Evolutionary conservation across 1,140 invertebrate species (phyloP).

Genomic region (Pseudobourletiella spinata): DNA sequence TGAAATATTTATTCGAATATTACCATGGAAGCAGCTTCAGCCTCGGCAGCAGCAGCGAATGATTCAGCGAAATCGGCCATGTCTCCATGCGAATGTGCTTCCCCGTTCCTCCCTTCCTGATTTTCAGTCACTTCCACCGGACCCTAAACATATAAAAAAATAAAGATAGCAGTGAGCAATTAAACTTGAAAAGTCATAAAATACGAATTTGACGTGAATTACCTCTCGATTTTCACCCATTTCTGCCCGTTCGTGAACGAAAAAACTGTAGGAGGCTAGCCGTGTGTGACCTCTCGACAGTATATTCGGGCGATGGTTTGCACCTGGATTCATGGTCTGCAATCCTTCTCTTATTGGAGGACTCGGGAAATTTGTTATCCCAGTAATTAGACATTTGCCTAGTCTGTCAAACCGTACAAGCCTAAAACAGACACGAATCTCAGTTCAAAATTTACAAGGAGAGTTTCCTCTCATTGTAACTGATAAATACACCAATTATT

Average conservation of each 20-base stretch:
- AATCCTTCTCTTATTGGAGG: constrained; percentile 27
- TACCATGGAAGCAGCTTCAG: background rate
- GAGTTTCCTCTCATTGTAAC: too few species aligned
- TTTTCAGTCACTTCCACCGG: background rate
- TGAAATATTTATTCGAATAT: background rate
- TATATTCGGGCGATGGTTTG: constrained; percentile 30
- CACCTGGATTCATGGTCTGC: background rate
- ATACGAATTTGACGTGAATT: too few species aligned
- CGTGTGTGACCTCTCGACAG: background rate
- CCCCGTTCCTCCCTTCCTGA: background rate
- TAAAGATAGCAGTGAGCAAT: too few species aligned
- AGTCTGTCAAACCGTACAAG: constrained; percentile 76
- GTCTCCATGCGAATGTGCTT: background rate
- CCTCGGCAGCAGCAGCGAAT: constrained; percentile 17
- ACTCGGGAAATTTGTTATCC: constrained; percentile 58
- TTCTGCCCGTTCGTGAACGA: background rate
- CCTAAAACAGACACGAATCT: constrained; percentile 49
- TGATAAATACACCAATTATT: too few species aligned
- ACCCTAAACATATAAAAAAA: too few species aligned
- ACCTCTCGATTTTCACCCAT: too few species aligned
- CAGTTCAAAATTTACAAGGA: too few species aligned
- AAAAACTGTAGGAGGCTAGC: background rate
- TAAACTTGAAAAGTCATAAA: too few species aligned
- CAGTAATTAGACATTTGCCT: constrained; percentile 74
- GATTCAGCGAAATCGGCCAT: constrained; percentile 9